Conservation (phyloP, 2,797 vertebrate genomes). For the Sebastes cheni region DNA sequence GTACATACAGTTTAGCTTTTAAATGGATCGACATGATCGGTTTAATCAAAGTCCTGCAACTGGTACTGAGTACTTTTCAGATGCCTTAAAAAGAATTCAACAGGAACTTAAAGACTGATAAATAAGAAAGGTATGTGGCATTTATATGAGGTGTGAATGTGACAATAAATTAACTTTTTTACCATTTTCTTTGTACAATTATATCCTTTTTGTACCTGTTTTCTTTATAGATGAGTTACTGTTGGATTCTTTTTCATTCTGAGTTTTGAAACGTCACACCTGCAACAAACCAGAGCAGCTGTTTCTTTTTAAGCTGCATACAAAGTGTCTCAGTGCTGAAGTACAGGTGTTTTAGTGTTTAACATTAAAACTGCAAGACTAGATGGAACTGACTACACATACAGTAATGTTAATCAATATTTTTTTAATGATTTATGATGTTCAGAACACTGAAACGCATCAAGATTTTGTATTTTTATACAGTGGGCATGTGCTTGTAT, state of each 20-base stretch:
- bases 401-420: conserved; percentile 25
- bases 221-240: not conserved
- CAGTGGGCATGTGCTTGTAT: conserved; percentile 51
- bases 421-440: conserved; percentile 29
- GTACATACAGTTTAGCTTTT: conserved; percentile 65
- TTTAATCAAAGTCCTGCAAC: conserved; percentile 54
- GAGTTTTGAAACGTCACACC: not conserved
- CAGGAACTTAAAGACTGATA: not conserved
- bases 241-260: not conserved
- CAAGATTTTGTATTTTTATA: conserved; percentile 66
- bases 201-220: not conserved
- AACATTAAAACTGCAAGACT: conserved; percentile 29
- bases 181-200: not conserved
- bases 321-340: not conserved
- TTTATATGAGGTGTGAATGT: not conserved
- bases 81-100: conserved; percentile 5
- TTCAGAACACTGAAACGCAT: conserved; percentile 33
- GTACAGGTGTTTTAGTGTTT: not conserved
- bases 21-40: conserved; percentile 58
- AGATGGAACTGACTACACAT: conserved; percentile 64
- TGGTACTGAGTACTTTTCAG: conserved; percentile 53
- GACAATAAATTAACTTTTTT: not conserved
- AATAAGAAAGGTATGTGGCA: not conserved
- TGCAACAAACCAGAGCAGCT: not conserved
- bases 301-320: not conserved